Evolutionary conservation across 2,888 invertebrate genomes (phyloP).

Genomic region (Sussaba pulchella): DNA sequence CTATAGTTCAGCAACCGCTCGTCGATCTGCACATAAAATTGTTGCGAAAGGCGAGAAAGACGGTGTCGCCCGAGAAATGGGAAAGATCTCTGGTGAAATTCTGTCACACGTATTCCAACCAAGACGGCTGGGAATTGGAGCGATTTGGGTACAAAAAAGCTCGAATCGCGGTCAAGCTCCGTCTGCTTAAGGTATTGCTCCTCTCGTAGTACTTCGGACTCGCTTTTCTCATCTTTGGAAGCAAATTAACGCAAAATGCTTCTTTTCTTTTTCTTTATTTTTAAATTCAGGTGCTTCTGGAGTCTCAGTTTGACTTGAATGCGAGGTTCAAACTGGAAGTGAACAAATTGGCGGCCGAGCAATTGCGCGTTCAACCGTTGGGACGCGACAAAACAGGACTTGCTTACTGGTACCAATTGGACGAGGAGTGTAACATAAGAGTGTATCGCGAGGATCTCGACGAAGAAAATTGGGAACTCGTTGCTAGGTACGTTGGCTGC

Average conservation of each 20-base stretch:
- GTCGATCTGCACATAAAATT: slow-evolving; percentile 95
- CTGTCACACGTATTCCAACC: slow-evolving; percentile 94
- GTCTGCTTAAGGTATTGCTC: slow-evolving; percentile 92
- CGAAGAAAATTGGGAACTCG: slow-evolving; percentile 97
- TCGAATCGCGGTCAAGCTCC: slow-evolving; percentile 94
- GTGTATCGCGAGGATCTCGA: slow-evolving; percentile 98
- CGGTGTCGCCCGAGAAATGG: slow-evolving; percentile 94
- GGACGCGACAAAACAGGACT: slow-evolving; percentile 96
- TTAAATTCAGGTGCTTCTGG: slow-evolving; percentile 91
- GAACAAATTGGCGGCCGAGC: slow-evolving; percentile 91
- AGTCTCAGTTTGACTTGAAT: slow-evolving; percentile 98
- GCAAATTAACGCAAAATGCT: not conserved
- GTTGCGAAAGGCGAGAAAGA: slow-evolving; percentile 93
- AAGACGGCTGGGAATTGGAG: slow-evolving; percentile 98
- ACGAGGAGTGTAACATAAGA: slow-evolving; percentile 94
- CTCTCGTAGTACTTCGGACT: slow-evolving; percentile 22
- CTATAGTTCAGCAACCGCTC: slow-evolving; percentile 86
- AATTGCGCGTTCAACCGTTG: slow-evolving; percentile 94
- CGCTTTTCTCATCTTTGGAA: slow-evolving; percentile 59
- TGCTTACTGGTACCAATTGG: slow-evolving; percentile 97
- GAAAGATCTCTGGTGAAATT: slow-evolving; percentile 95
- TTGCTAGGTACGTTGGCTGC: slow-evolving; percentile 90
- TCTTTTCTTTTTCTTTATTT: no score
- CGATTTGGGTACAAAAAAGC: slow-evolving; percentile 98
- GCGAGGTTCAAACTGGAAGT: slow-evolving; percentile 96